Conservation (phyloP, 2,888 invertebrate species). For the Cantharis lateralis region DNA sequence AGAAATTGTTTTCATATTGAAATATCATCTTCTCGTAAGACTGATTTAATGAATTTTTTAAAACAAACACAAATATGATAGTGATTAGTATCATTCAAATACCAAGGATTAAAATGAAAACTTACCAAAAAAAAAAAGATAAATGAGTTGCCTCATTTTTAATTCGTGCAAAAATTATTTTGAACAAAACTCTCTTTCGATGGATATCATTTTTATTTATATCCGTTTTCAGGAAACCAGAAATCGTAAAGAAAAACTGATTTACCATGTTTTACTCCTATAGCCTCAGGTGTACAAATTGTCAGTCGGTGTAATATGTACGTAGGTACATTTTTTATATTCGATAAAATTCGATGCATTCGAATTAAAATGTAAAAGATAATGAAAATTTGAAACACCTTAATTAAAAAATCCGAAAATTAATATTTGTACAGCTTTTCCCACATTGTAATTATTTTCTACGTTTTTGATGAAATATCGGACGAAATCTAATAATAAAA, state of each 20-base stretch:
- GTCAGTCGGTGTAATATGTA: too few relatives aligned
- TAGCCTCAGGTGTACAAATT: too few relatives aligned
- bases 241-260: too few relatives aligned
- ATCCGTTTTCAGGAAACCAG: too few relatives aligned
- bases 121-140: neutral
- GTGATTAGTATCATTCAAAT: neutral
- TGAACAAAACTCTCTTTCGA: too few relatives aligned
- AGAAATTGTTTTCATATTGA: neutral
- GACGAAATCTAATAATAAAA: neutral
- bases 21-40: neutral
- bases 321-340: too few relatives aligned
- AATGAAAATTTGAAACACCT: neutral
- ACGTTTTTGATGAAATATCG: neutral
- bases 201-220: too few relatives aligned
- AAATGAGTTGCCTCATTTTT: too few relatives aligned
- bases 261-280: too few relatives aligned
- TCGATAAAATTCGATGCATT: neutral
- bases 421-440: neutral
- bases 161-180: too few relatives aligned
- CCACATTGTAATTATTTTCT: neutral
- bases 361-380: neutral
- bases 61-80: neutral
- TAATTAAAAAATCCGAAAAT: neutral
- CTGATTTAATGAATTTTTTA: neutral
- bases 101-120: neutral